Evolutionary conservation across 2,797 vertebrate species (phyloP).

Genomic region (Anas acuta): DNA sequence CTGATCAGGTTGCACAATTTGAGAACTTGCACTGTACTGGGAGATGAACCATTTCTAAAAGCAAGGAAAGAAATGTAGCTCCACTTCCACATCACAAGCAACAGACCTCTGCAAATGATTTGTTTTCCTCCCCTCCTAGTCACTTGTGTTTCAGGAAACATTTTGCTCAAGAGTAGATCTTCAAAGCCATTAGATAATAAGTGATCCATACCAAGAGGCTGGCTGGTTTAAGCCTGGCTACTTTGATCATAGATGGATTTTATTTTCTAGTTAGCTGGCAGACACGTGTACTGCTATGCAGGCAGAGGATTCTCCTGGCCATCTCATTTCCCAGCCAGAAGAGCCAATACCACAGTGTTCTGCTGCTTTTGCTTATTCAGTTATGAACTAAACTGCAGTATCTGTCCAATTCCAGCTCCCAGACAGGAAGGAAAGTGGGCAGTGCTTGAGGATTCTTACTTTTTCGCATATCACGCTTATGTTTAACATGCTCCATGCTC

Average conservation of each 20-base stretch:
- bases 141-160: not conserved
- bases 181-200: constrained; percentile 28
- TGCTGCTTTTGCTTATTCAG: not conserved
- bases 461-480: constrained; percentile 57
- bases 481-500: constrained; percentile 66
- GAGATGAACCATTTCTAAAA: not conserved
- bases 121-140: constrained; percentile 28
- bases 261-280: not conserved
- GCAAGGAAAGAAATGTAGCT: not conserved
- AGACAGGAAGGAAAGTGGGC: constrained; percentile 88
- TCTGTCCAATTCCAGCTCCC: constrained; percentile 60
- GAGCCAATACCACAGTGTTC: not conserved
- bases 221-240: constrained; percentile 40
- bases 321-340: not conserved
- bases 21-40: not conserved
- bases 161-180: constrained; percentile 10
- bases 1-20: not conserved
- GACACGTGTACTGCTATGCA: not conserved
- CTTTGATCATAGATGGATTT: constrained; percentile 24
- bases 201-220: not conserved
- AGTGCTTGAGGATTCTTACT: constrained; percentile 78
- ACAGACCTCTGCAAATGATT: constrained; percentile 24
- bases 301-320: constrained; percentile 1
- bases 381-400: constrained; percentile 19
- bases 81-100: constrained; percentile 19